phyloP scores from a whole-genome alignment of 2,888 invertebrate species.

The Polyommatus iphigenia region DNA sequence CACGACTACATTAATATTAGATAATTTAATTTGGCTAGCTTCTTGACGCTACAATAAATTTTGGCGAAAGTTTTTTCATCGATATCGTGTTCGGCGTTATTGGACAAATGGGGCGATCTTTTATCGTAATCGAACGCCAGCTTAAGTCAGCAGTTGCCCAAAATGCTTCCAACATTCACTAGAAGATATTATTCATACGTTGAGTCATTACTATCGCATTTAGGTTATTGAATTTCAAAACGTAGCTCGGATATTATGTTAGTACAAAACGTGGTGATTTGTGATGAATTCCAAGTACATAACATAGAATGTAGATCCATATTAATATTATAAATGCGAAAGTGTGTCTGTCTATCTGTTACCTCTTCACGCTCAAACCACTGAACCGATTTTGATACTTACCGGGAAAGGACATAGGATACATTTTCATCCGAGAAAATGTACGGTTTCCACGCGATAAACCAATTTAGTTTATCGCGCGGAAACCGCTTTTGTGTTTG shows the following conservation, averaged over 20 bases:
- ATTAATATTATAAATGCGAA: too few species aligned
- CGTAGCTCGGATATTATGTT: not conserved
- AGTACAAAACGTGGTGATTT: not conserved
- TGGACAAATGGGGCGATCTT: slow-evolving; percentile 6
- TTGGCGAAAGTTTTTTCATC: not conserved
- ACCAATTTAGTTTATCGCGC: too few species aligned
- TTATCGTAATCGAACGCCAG: slow-evolving; percentile 12
- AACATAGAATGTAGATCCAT: not conserved
- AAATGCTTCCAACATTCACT: slow-evolving; percentile 4
- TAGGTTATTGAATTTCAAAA: slow-evolving; percentile 2
- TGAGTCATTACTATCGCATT: not conserved
- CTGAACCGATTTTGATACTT: too few species aligned
- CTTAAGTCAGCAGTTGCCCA: slow-evolving; percentile 14
- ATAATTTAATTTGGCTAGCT: slow-evolving; percentile 6
- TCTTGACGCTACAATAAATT: not conserved
- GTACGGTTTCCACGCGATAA: too few species aligned
- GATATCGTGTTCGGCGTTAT: not conserved
- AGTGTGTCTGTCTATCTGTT: too few species aligned
- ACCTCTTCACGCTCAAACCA: too few species aligned
- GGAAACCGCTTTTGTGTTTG: too few species aligned
- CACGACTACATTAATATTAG: slow-evolving; percentile 17
- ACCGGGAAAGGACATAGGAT: too few species aligned
- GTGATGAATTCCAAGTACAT: not conserved
- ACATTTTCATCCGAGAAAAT: too few species aligned
- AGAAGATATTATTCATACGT: not conserved